phyloP scores from a whole-genome alignment of 2,797 vertebrate genomes.

The Leuciscus waleckii region DNA sequence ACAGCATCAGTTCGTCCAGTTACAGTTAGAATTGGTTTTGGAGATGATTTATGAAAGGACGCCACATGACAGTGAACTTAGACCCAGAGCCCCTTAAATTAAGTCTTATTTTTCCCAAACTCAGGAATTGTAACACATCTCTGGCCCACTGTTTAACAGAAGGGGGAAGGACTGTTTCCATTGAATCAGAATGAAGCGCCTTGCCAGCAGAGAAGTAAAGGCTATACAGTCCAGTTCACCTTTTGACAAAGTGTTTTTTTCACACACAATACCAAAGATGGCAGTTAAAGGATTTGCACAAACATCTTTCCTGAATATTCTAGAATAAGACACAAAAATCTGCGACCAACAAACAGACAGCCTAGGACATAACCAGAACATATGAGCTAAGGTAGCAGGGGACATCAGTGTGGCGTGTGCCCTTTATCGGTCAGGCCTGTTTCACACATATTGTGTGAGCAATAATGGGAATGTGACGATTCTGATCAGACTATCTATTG shows the following conservation, averaged over 20 bases:
- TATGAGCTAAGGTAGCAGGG: neutral
- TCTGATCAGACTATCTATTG: neutral
- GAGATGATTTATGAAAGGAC: too few species aligned
- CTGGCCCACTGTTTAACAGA: too few species aligned
- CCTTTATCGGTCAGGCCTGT: neutral
- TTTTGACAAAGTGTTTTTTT: neutral
- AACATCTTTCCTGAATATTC: neutral
- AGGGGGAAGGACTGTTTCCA: too few species aligned
- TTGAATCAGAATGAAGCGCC: too few species aligned
- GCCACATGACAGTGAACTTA: too few species aligned
- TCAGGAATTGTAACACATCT: too few species aligned
- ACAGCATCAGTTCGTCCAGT: too few species aligned
- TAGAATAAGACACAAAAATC: neutral
- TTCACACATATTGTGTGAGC: neutral
- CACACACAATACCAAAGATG: neutral
- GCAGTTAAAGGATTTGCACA: neutral
- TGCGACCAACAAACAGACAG: neutral
- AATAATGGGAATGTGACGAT: neutral
- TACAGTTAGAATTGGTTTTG: too few species aligned
- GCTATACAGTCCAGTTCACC: neutral
- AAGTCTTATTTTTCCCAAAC: too few species aligned
- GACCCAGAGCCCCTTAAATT: too few species aligned
- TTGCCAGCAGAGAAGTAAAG: neutral
- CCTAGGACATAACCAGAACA: neutral
- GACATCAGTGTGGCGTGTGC: neutral